Percentiles rank a stretch among this genome's conserved stretches.
Conservation (phyloP, 2,113 vertebrate species). For the Crotalus viridis region DNA sequence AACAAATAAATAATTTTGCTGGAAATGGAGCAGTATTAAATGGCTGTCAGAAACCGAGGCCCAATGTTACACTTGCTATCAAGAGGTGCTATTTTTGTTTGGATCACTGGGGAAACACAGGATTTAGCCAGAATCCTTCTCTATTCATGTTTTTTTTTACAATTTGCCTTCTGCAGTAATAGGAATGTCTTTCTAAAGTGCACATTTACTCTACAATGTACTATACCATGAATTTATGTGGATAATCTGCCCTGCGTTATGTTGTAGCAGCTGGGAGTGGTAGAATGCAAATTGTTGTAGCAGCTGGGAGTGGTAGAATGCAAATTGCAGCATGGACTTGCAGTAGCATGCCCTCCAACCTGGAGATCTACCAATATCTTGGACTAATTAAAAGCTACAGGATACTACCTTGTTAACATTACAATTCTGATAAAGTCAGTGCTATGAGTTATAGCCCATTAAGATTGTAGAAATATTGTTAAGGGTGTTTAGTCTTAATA, state of each 20-base stretch:
- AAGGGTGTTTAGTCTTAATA: neutral
- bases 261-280: neutral
- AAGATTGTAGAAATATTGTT: neutral
- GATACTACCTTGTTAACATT: neutral
- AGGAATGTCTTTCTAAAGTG: neutral
- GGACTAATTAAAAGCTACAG: neutral
- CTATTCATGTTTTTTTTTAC: neutral
- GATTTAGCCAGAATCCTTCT: neutral
- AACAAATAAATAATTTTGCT: neutral
- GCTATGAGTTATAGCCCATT: neutral
- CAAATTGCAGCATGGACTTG: neutral
- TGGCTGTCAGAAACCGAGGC: neutral
- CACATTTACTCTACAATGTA: neutral
- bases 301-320: neutral
- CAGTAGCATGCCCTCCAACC: neutral
- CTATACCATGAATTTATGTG: neutral
- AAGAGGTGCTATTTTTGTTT: neutral
- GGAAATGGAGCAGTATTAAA: neutral
- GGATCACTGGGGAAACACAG: neutral
- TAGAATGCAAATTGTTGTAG: neutral
- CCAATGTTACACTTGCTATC: neutral
- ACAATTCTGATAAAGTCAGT: neutral
- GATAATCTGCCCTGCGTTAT: neutral
- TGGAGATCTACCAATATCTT: neutral
- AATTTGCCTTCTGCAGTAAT: neutral